Conservation (phyloP, 2,797 vertebrate genomes). For the Tiaroga cobitis region DNA sequence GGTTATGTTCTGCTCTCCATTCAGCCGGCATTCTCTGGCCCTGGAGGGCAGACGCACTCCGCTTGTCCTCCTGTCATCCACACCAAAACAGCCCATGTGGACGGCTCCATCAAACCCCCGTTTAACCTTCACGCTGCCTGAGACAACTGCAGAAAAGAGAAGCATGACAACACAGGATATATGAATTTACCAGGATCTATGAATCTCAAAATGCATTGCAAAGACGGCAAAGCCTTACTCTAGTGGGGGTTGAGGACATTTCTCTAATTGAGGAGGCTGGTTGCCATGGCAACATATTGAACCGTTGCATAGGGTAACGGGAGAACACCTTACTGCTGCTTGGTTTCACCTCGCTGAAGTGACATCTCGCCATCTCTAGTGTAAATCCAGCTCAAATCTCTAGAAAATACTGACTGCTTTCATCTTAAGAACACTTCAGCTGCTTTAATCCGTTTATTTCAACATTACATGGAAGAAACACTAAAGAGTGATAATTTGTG, state of each 20-base stretch:
- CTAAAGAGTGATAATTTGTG: constrained; percentile 2
- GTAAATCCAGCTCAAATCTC: constrained; percentile 7
- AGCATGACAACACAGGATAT: neutral
- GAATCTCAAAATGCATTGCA: neutral
- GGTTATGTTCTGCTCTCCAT: constrained; percentile 74
- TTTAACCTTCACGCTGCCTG: constrained; percentile 22
- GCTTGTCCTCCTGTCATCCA: constrained; percentile 60
- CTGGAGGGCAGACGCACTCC: constrained; percentile 66
- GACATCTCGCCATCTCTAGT: neutral
- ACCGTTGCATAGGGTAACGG: constrained; percentile 36
- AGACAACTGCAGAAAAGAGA: neutral
- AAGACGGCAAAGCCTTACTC: neutral
- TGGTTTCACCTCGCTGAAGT: constrained; percentile 41
- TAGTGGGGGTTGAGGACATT: constrained; percentile 32
- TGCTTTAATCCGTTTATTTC: neutral
- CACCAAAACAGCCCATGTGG: constrained; percentile 26
- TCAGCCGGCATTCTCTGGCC: constrained; percentile 69
- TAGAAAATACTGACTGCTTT: neutral
- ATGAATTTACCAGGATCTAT: neutral
- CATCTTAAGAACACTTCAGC: neutral
- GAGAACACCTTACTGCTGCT: constrained; percentile 52
- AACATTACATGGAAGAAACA: constrained; percentile 17
- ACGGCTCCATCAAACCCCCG: constrained; percentile 20
- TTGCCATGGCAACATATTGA: constrained; percentile 54
- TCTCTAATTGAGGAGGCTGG: constrained; percentile 47